Conservation (phyloP, 2,113 vertebrate genomes). For the Okapia johnstoni region DNA sequence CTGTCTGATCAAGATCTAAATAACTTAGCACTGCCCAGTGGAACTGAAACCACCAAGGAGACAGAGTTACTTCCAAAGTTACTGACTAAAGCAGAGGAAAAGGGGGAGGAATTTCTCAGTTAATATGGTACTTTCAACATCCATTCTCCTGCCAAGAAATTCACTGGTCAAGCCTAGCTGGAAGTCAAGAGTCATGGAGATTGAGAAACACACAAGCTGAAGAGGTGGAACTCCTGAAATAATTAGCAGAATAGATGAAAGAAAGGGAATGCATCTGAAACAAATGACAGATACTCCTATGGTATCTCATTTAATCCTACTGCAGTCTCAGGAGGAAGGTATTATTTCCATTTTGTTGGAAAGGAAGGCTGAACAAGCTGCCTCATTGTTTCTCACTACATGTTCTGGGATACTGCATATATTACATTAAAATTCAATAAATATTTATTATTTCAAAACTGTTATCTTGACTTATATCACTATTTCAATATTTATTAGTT, state of each 20-base stretch:
- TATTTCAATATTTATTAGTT: neutral
- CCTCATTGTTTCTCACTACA: neutral
- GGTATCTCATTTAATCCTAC: neutral
- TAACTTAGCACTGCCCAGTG: neutral
- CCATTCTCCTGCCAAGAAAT: neutral
- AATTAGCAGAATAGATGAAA: neutral
- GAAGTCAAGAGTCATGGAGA: neutral
- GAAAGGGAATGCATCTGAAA: neutral
- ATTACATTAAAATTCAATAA: neutral
- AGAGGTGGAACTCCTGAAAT: neutral
- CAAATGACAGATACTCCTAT: neutral
- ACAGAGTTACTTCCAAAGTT: neutral
- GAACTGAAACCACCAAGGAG: neutral
- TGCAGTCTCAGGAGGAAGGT: neutral
- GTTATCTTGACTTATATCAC: neutral
- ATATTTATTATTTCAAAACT: neutral
- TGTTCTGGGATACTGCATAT: neutral
- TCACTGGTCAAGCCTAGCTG: neutral
- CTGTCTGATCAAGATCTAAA: neutral
- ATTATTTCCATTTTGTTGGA: neutral
- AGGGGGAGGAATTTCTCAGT: rapidly evolving
- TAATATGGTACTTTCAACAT: neutral
- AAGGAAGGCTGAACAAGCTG: neutral
- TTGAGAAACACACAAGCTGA: neutral
- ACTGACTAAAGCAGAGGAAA: neutral